Percentiles rank a stretch among this genome's conserved stretches.
Conservation (phyloP, 2,797 vertebrate species). For the Onychomys torridus region DNA sequence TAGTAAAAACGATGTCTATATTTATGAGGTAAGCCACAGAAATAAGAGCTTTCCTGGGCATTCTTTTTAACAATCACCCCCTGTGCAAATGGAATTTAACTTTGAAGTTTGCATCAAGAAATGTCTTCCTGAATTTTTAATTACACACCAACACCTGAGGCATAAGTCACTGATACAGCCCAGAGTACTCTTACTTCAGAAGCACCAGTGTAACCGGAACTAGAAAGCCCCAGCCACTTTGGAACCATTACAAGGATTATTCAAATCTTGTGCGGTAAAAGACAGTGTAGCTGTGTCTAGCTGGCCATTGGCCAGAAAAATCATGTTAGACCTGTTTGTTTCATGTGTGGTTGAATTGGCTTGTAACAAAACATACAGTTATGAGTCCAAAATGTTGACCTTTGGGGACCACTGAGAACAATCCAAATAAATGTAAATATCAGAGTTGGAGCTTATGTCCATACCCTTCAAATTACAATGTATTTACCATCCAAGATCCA, state of each 20-base stretch:
- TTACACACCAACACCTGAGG: not conserved
- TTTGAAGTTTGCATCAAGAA: conserved; percentile 24
- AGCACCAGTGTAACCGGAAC: not conserved
- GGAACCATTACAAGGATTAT: conserved; percentile 61
- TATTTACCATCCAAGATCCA: conserved; percentile 26
- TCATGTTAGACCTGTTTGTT: conserved; percentile 76
- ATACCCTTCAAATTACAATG: not conserved
- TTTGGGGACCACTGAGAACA: conserved; percentile 64
- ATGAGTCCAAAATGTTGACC: conserved; percentile 64
- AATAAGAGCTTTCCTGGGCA: conserved; percentile 33
- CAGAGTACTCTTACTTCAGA: not conserved
- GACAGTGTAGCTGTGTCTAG: not conserved
- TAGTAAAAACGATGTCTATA: not conserved
- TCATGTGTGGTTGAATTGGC: conserved; percentile 63
- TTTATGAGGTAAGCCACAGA: conserved; percentile 35
- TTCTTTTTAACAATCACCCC: not conserved
- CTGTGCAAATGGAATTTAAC: not conserved
- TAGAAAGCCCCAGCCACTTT: conserved; percentile 8
- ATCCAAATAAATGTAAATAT: conserved; percentile 10
- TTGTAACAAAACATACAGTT: conserved; percentile 65
- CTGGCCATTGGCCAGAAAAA: conserved; percentile 71
- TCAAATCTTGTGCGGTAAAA: conserved; percentile 56
- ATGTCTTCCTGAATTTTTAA: conserved; percentile 44
- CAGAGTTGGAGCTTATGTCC: not conserved
- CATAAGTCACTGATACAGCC: not conserved